Conservation (phyloP, 2,797 vertebrate species). For the Sebastes nivosus region DNA sequence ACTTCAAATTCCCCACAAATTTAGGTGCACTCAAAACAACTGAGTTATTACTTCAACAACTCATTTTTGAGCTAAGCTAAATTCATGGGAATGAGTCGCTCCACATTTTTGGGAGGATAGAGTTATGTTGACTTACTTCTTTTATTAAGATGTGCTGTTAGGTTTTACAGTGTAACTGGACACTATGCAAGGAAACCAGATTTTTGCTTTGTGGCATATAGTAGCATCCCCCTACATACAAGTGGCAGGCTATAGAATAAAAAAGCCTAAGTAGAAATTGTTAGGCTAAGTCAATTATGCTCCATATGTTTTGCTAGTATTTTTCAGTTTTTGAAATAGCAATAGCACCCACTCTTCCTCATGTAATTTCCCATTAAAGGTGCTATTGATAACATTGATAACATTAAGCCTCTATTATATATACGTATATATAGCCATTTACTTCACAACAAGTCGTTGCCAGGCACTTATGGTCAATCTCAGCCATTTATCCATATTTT, state of each 20-base stretch:
- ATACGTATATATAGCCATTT: no score
- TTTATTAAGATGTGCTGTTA: background rate
- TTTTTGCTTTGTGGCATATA: background rate
- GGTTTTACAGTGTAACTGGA: background rate
- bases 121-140: background rate
- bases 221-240: background rate
- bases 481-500: no score
- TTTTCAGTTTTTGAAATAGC: background rate
- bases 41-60: background rate
- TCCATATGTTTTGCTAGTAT: background rate
- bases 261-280: background rate
- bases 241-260: background rate
- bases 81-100: background rate
- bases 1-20: background rate
- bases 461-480: no score
- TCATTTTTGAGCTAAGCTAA: background rate
- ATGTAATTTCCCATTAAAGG: background rate
- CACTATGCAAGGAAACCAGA: background rate
- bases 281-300: background rate
- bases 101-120: background rate
- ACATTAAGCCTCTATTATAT: no score
- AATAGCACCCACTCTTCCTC: background rate
- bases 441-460: no score
- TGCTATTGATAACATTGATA: no score
- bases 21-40: background rate